phyloP scores from a whole-genome alignment of 1,140 invertebrate genomes.

The Apis florea region DNA sequence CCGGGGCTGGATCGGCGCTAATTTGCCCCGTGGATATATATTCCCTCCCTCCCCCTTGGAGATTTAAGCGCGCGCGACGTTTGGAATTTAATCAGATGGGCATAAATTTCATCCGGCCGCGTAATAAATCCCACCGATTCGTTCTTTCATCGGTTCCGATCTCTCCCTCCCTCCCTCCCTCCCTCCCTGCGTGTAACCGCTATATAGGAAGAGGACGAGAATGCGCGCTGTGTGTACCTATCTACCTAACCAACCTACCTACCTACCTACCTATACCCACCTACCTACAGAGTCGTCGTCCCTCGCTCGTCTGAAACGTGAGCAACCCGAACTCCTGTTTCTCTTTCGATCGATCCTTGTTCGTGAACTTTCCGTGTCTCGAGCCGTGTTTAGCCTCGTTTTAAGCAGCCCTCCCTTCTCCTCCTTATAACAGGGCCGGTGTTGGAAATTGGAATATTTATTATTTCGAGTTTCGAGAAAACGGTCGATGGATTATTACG shows the following conservation, averaged over 20 bases:
- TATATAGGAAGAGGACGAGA: background rate
- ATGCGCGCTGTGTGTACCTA: too few species aligned
- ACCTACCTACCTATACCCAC: too few species aligned
- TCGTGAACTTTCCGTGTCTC: background rate
- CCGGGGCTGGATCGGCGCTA: constrained; percentile 47
- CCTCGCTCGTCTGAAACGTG: constrained; percentile 26
- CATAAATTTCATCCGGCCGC: constrained; percentile 57
- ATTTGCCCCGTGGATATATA: constrained; percentile 57
- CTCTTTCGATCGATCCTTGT: background rate
- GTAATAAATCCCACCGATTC: constrained; percentile 58
- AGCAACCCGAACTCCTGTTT: constrained; percentile 43
- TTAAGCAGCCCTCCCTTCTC: too few species aligned
- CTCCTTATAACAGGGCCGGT: too few species aligned
- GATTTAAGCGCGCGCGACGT: constrained; percentile 44
- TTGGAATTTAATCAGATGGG: constrained; percentile 65
- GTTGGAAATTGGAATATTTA: too few species aligned
- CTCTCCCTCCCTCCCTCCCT: background rate
- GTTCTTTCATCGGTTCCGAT: constrained; percentile 63
- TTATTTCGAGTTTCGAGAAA: too few species aligned
- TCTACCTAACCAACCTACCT: too few species aligned
- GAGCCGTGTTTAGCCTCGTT: too few species aligned
- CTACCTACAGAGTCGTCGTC: too few species aligned
- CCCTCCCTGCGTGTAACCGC: background rate
- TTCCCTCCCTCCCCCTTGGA: constrained; percentile 6
- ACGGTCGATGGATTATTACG: too few species aligned